Percentiles rank a stretch among this genome's conserved stretches.
Conservation (phyloP, 2,888 invertebrate genomes). For the Caenorhabditis becei region DNA sequence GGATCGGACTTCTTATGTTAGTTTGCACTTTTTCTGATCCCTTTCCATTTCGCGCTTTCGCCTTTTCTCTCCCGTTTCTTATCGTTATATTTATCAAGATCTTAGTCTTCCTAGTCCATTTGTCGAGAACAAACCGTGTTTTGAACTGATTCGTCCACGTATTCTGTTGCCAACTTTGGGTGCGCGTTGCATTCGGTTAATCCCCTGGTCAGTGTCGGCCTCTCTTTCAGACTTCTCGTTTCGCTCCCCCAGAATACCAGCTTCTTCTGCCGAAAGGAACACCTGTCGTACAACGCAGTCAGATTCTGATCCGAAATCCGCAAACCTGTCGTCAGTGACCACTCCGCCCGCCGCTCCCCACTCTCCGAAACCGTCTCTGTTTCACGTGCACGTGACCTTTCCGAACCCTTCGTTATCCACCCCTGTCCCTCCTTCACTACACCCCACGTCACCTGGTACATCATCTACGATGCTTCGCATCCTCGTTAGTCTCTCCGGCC, state of each 20-base stretch:
- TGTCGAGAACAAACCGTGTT: background rate
- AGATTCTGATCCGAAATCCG: conserved; percentile 7
- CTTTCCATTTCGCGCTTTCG: background rate
- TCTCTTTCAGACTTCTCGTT: background rate
- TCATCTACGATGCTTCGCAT: conserved; percentile 3
- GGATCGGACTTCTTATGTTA: no score
- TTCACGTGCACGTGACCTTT: conserved; percentile 24
- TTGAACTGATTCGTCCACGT: background rate
- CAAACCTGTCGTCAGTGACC: background rate
- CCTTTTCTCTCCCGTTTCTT: background rate
- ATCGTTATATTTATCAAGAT: conserved; percentile 14
- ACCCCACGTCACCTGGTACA: conserved; percentile 7
- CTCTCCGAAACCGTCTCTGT: conserved; percentile 3
- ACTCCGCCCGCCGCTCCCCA: background rate
- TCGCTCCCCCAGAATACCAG: background rate
- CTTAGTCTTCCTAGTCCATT: background rate
- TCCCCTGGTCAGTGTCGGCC: background rate
- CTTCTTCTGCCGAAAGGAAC: conserved; percentile 13
- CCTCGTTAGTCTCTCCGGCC: background rate
- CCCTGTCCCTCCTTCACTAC: background rate
- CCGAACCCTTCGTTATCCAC: background rate
- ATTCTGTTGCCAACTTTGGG: background rate
- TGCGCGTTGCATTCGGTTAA: background rate
- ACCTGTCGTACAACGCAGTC: conserved; percentile 28
- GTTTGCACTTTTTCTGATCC: background rate